Evolutionary conservation across 2,113 vertebrate species (phyloP), one percentile per base, ranked within the genome.

Genomic region (Microcebus ravelobensis): DNA sequence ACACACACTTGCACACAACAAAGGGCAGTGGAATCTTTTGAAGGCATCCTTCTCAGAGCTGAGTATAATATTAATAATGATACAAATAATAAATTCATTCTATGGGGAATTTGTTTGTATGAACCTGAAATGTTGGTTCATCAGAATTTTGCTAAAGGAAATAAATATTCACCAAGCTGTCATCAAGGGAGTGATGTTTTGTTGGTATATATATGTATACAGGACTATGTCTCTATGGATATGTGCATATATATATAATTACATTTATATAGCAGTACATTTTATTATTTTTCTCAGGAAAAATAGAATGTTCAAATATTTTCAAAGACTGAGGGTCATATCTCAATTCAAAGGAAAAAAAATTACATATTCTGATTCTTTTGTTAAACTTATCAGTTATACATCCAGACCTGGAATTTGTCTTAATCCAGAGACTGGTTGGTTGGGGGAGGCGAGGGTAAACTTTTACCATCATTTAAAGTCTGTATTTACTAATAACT

Each of bases 61-160:
- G 68, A 97, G 77, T 80, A 18, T 79, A 97, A 93, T 94, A 97
- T 96, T 98, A 97, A 98, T 97, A 98, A 97, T 0, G 23, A 96
- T 96, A 97, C 89, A 97, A 97, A 96, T 98, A 87, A 98, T 98
- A 97, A 90, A 98, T 97, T 98, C 87, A 77, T 96, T 95, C 98
- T 96, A 52, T 67, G 74, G 97, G 96, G 97, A 97, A 97, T 98
- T 97, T 98, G 94, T 98, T 98, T 98, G 76, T 92, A 90, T 98
- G 98, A 98, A 98, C 77, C 76, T 97, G 94, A 98, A 98, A 98
- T 97, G 93, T 98, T 91, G 89, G 87, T 98, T 98, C 91, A 96
- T 98, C 96, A 89, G 77, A 93, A 97, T 98, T 98, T 98, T 98
- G 96, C 96, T 98, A 96, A 96, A 97, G 96, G 97, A 98, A 98